Conservation (phyloP, 2,113 vertebrate genomes). For the Neotragus moschatus region DNA sequence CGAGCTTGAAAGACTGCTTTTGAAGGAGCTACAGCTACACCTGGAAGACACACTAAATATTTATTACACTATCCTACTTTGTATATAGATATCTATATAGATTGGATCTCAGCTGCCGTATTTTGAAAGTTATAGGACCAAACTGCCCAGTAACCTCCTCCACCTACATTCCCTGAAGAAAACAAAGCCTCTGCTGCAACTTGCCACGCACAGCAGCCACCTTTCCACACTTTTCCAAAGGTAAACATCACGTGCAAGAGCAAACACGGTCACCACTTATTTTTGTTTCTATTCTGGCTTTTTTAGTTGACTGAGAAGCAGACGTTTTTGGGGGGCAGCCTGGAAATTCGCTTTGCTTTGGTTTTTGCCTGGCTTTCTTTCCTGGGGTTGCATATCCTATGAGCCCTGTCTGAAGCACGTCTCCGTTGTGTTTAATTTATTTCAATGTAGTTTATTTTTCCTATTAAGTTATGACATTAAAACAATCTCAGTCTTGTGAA, state of each 20-base stretch:
- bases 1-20: conserved; percentile 11
- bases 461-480: conserved; percentile 85
- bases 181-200: neutral
- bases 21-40: conserved; percentile 47
- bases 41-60: conserved; percentile 71
- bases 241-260: conserved; percentile 54
- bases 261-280: conserved; percentile 20
- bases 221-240: conserved; percentile 66
- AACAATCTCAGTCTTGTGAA: conserved; percentile 86
- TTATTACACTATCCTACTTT: conserved; percentile 68
- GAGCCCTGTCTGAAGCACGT: conserved; percentile 73
- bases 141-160: neutral
- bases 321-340: conserved; percentile 42
- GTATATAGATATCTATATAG: conserved; percentile 72
- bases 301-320: conserved; percentile 66
- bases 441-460: conserved; percentile 86
- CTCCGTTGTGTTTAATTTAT: conserved; percentile 86
- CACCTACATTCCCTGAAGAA: conserved; percentile 58
- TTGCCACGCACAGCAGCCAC: conserved; percentile 4
- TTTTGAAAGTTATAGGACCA: conserved; percentile 75
- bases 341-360: conserved; percentile 51
- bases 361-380: conserved; percentile 72
- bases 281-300: conserved; percentile 60
- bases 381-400: conserved; percentile 47
- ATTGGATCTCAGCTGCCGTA: conserved; percentile 64